Evolutionary conservation across 2,797 vertebrate species (phyloP).

Genomic region (Anniella stebbinsi): DNA sequence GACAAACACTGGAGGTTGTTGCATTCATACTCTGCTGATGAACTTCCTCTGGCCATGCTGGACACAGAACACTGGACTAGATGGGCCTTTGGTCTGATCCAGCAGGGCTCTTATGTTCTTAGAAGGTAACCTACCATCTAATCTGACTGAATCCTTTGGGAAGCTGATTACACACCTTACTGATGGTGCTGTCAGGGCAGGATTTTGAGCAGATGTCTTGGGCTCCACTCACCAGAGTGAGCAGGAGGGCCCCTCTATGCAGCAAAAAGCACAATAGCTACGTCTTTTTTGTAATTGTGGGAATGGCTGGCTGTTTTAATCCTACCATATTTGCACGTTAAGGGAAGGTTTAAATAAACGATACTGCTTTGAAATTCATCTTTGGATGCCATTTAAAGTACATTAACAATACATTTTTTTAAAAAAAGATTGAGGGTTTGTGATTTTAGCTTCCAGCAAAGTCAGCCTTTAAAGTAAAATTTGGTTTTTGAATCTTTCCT

Average conservation of each 20-base stretch:
- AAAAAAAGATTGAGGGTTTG: slow-evolving; percentile 51
- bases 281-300: neutral
- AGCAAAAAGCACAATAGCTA: too few species aligned
- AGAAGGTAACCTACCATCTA: neutral
- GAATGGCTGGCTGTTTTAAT: neutral
- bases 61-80: neutral
- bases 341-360: slow-evolving; percentile 67
- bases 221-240: neutral
- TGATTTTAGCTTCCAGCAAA: slow-evolving; percentile 69
- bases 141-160: neutral
- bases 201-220: neutral
- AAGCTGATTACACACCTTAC: neutral
- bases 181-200: neutral
- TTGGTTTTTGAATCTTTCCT: slow-evolving; percentile 60
- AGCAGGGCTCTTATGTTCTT: neutral
- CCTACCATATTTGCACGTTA: slow-evolving; percentile 59
- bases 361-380: slow-evolving; percentile 67
- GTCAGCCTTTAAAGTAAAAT: slow-evolving; percentile 66
- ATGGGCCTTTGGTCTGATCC: neutral
- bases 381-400: slow-evolving; percentile 68
- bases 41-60: neutral
- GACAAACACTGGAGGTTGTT: neutral
- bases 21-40: neutral
- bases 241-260: neutral
- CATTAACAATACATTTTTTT: slow-evolving; percentile 69